These are phyloP conservation scores for Threskiornis aethiopicus DNA, from an alignment of 2,797 vertebrate genomes.

Conservation along the genomic window DNA sequence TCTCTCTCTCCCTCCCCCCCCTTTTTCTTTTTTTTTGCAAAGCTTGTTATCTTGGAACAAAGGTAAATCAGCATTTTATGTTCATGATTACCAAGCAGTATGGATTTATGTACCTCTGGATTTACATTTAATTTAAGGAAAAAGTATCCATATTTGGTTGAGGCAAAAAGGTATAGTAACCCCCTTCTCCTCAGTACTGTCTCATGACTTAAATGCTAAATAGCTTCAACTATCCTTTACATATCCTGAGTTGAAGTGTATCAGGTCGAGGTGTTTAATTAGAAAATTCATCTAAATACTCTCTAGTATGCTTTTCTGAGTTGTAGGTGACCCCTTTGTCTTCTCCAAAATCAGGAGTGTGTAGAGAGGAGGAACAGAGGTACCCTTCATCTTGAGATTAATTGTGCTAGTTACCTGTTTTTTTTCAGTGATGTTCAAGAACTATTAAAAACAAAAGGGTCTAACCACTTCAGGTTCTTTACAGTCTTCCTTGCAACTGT, in stretches of 20 bases:
- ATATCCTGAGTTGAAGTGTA: background rate
- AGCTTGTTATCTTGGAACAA: background rate
- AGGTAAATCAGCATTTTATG: background rate
- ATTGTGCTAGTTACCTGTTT: background rate
- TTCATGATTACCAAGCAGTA: background rate
- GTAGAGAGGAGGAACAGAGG: background rate
- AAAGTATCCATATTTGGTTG: background rate
- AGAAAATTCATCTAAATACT: background rate
- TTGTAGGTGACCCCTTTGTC: background rate
- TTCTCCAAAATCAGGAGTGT: background rate
- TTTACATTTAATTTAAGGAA: background rate
- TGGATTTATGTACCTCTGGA: background rate
- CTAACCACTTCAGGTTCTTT: background rate
- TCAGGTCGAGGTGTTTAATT: background rate
- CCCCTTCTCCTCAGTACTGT: background rate
- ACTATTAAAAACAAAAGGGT: background rate
- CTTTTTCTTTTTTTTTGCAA: background rate
- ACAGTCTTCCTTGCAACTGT: background rate
- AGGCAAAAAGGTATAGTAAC: background rate
- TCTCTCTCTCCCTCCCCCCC: accelerated
- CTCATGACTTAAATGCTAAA: background rate
- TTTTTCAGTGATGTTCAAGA: background rate
- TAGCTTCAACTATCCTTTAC: background rate
- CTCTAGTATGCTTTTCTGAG: background rate
- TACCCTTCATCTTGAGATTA: background rate